Conservation (phyloP, 2,888 invertebrate genomes). For the Thymelicus sylvestris region DNA sequence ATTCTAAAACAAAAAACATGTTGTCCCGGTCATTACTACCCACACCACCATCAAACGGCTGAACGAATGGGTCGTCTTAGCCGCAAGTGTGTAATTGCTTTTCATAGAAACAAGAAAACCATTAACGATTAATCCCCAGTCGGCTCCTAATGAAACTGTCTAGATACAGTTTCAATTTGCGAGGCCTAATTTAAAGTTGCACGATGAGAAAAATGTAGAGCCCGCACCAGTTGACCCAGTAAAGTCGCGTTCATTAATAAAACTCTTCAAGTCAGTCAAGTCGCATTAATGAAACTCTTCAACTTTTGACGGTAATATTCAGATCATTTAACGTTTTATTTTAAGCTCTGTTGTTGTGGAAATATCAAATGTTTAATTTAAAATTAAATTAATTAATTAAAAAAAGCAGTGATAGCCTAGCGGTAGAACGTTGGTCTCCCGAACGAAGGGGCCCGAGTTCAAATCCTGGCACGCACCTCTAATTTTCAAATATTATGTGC, state of each 20-base stretch:
- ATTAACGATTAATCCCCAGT: slow-evolving; percentile 16
- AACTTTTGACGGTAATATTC: background rate
- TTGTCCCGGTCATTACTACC: background rate
- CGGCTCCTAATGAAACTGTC: slow-evolving; percentile 26
- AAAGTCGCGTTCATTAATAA: slow-evolving; percentile 32
- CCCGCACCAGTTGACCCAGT: slow-evolving; percentile 30
- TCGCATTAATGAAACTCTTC: slow-evolving; percentile 9
- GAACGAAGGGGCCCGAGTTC: too few relatives aligned
- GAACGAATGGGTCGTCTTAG: slow-evolving; percentile 23
- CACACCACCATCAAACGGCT: slow-evolving; percentile 1
- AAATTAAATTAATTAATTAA: too few relatives aligned
- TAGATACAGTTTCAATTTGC: slow-evolving; percentile 34
- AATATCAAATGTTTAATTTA: background rate
- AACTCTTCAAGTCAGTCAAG: slow-evolving; percentile 13
- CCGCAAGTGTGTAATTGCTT: slow-evolving; percentile 11
- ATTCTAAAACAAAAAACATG: too few relatives aligned
- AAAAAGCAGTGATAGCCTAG: too few relatives aligned
- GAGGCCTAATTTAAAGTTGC: slow-evolving; percentile 31
- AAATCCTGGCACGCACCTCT: too few relatives aligned
- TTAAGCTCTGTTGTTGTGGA: background rate
- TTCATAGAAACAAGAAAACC: slow-evolving; percentile 24
- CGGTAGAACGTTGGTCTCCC: too few relatives aligned
- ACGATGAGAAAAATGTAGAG: slow-evolving; percentile 31
- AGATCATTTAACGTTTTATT: background rate
- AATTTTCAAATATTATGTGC: too few relatives aligned